A percentile compares a stretch with the other conserved stretches of the same genome.
phyloP scores from a whole-genome alignment of 2,113 vertebrate genomes.

The Megaceryle torquata region DNA sequence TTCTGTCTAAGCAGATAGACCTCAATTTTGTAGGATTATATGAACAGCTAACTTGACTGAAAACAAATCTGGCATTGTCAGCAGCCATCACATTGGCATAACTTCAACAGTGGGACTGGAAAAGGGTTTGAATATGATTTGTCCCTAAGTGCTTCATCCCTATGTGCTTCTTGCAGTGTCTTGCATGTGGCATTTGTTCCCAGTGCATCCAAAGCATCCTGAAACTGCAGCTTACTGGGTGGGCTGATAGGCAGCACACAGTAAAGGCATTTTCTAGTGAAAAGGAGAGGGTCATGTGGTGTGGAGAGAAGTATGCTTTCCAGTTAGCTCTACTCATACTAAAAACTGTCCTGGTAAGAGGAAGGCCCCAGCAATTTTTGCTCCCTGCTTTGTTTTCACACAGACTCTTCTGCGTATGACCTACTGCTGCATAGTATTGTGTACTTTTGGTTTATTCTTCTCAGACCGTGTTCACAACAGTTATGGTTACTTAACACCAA shows the following conservation, averaged over 20 bases:
- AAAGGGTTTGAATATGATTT: background rate
- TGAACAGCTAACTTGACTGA: background rate
- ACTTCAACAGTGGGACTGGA: background rate
- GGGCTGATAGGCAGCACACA: background rate
- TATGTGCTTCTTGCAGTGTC: background rate
- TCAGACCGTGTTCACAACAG: background rate
- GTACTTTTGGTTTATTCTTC: background rate
- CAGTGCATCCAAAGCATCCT: background rate
- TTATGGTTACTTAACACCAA: background rate
- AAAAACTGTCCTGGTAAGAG: background rate
- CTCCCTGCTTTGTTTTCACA: background rate
- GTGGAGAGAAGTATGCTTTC: background rate
- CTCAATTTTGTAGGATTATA: background rate
- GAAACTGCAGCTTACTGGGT: background rate
- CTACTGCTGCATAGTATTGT: background rate
- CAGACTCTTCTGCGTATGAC: background rate
- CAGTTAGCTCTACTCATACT: background rate
- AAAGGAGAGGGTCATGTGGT: fast-evolving
- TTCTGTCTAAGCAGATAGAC: background rate
- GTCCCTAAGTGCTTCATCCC: background rate
- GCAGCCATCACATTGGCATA: background rate
- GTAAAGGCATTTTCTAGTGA: background rate
- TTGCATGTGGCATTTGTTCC: background rate
- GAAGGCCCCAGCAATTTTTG: background rate
- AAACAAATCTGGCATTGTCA: background rate